A percentile compares a stretch with the other conserved stretches of the same genome.
Conservation (phyloP, 2,113 vertebrate species). For the Litocranius walleri region DNA sequence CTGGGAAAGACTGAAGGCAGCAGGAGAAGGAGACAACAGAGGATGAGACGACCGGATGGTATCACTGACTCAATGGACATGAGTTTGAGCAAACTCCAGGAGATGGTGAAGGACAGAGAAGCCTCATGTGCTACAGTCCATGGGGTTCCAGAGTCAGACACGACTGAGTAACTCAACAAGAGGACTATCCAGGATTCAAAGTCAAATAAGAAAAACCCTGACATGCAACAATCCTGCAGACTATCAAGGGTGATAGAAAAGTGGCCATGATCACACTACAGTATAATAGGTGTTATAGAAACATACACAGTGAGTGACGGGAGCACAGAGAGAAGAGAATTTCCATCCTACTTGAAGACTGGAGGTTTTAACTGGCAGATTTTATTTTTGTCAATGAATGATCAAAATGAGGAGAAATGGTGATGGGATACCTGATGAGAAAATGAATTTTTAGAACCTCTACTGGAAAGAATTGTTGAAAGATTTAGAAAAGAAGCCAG, state of each 20-base stretch:
- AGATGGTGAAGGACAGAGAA: neutral
- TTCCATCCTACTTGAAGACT: neutral
- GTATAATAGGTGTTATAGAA: neutral
- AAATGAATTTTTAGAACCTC: neutral
- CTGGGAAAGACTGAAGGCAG: neutral
- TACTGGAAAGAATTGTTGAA: neutral
- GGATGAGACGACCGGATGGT: neutral
- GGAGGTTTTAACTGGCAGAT: neutral
- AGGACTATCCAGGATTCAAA: neutral
- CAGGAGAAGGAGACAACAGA: neutral
- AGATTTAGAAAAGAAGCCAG: neutral
- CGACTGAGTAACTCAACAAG: neutral
- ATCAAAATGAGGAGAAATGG: neutral
- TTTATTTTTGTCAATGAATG: neutral
- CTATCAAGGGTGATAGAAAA: neutral
- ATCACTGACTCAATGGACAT: neutral
- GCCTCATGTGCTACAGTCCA: neutral
- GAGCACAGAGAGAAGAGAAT: neutral
- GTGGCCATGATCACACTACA: neutral
- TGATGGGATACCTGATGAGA: neutral
- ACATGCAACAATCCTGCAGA: neutral
- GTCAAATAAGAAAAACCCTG: neutral
- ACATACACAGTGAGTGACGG: neutral
- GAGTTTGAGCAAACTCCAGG: neutral
- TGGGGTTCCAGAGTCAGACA: neutral